Evolutionary conservation across 37 sponge, comb jelly and placozoan species (phyloP), one percentile per base, ranked within the genome.

Genomic region (Chondrosia reniformis): DNA sequence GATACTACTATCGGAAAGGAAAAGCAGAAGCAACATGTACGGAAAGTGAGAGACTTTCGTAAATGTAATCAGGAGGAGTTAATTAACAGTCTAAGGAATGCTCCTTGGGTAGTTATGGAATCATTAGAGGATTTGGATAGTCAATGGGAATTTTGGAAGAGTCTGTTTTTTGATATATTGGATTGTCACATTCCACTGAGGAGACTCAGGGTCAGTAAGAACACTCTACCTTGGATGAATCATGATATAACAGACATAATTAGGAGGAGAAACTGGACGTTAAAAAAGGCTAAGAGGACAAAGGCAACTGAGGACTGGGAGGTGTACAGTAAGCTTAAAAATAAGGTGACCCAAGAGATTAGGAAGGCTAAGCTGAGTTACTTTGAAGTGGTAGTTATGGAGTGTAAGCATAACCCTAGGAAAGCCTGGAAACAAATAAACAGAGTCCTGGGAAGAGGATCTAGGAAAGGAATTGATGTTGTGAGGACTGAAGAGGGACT

Each of bases 61-160:
- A 46, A 33, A 5, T 75, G 76, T 75, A 40, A 77, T 77, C 15
- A 37, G 12, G 71, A 80, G 21, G 30, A 40, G 40, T 74, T 80
- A 25, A 37, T 67, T 8, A 46, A 9, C 4, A 57, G 55, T 38
- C 25, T 80, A 36, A 45, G 17, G 10, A 22, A 22, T 17, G 49
- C 55, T 9, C 81, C 81, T 38, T 80, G 81, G 81, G 17, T 12
- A 22, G 71, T 80, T 33, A 44, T 80, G 69, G 69, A 66, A 10
- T 21, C 71, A 22, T 24, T 80, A 34, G 81, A 80, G 7, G 81
- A 80, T 73, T 15, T 80, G 54, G 72, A 80, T 57, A 46, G 72
- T 39, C 46, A 80, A 15, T 80, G 81, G 81, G 72, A 69, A 4
- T 69, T 12, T 37, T 80, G 81, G 81, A 80, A 80, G 71, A 44